phyloP scores from a whole-genome alignment of 2,797 vertebrate genomes.

The Orientallactaga sibirica region DNA sequence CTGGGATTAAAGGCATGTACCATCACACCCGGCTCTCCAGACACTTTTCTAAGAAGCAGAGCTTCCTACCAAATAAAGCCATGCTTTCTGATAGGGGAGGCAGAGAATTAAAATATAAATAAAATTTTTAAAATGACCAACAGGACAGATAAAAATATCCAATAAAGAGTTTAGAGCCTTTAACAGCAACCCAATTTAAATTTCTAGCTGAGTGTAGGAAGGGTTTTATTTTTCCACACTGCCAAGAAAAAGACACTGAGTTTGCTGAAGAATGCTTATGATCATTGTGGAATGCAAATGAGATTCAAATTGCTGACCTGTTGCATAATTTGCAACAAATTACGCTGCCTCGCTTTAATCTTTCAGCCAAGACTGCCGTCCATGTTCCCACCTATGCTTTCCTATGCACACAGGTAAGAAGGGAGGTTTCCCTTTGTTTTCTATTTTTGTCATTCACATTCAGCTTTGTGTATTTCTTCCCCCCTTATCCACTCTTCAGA shows the following conservation, averaged over 20 bases:
- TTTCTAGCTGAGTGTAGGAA: constrained; percentile 48
- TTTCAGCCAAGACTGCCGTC: constrained; percentile 84
- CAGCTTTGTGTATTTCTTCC: constrained; percentile 73
- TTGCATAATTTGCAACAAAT: constrained; percentile 81
- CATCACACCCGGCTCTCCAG: background rate
- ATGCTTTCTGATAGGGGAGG: background rate
- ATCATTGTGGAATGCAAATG: constrained; percentile 84
- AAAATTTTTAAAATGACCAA: constrained; percentile 14
- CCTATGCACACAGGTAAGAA: constrained; percentile 80
- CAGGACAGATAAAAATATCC: background rate
- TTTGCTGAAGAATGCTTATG: constrained; percentile 68
- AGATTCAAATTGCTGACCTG: constrained; percentile 84
- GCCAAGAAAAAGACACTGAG: constrained; percentile 70
- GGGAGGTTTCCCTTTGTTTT: constrained; percentile 81
- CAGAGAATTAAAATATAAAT: background rate
- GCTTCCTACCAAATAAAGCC: background rate
- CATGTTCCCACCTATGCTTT: constrained; percentile 80
- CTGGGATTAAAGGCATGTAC: too few relatives aligned
- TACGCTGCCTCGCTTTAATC: constrained; percentile 85
- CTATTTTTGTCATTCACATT: constrained; percentile 80
- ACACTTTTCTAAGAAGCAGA: background rate
- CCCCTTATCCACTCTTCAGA: constrained; percentile 71
- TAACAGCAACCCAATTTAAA: background rate
- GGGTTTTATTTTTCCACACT: constrained; percentile 59
- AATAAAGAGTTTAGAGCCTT: background rate